These are phyloP conservation scores for Chelonus insularis DNA, from an alignment of 1,140 invertebrate species.

Conservation along the genomic window DNA sequence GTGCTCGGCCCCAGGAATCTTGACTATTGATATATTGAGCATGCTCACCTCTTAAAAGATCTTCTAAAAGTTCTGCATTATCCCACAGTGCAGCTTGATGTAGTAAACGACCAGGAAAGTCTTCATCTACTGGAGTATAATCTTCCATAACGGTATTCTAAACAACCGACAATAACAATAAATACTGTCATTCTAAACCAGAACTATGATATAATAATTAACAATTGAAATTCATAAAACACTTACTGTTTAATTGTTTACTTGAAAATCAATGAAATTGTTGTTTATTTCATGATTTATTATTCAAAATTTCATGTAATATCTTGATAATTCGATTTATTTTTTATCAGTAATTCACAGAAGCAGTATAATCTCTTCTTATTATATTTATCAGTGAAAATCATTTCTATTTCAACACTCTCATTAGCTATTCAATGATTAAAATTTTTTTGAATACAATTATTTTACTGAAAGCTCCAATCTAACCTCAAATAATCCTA, in stretches of 20 bases:
- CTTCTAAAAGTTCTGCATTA: constrained; percentile 83
- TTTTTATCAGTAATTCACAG: background rate
- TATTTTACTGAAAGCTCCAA: background rate
- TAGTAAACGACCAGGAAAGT: constrained; percentile 76
- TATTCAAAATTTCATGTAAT: background rate
- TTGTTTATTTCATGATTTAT: background rate
- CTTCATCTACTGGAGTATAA: constrained; percentile 74
- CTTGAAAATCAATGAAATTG: no score
- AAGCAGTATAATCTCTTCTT: background rate
- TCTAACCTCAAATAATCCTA: background rate
- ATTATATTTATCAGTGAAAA: background rate
- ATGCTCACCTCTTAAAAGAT: constrained; percentile 76
- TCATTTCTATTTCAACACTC: constrained; percentile 6
- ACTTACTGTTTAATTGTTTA: no score
- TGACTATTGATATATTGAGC: constrained; percentile 72
- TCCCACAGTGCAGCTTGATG: constrained; percentile 91
- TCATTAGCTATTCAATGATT: background rate
- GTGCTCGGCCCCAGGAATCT: constrained; percentile 78
- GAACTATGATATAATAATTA: no score
- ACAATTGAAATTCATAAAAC: no score
- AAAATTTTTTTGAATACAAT: background rate
- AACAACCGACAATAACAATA: background rate
- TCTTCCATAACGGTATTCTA: constrained; percentile 59
- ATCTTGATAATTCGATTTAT: constrained; percentile 4
- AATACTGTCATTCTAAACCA: no score